Base-by-base conservation (phyloP, 2,797 vertebrate genomes). In the Danio choprae region DNA sequence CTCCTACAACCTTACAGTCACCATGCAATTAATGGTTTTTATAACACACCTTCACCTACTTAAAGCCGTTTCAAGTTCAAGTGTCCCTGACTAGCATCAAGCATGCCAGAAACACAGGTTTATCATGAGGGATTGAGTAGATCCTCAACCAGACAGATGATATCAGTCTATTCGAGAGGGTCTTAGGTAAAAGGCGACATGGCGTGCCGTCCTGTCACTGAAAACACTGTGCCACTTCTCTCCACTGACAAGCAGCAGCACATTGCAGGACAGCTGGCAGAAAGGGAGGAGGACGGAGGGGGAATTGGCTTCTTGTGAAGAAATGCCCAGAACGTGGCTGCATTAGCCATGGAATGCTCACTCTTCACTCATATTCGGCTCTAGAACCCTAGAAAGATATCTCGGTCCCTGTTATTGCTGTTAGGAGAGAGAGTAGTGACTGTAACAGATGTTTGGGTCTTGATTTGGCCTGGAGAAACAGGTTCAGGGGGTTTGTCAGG, bases 191-290 rank as follows among this genome's bases (percentile, higher is more conserved):
- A 68, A 77, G 53, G 43, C 58, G 77, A 74, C 44, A 75, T 73
- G 67, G 73, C 83, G 88, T 84, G 86, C 86, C 87, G 88, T 86
- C 86, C 87, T 87, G 90, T 90, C 89, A 89, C 84, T 87, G 86
- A 72, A 87, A 91, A 88, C 85, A 89, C 88, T 88, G 85, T 29
- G 90, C 86, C 85, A 87, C 87, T 91, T 91, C 89, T 91, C 83
- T 83, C 90, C 88, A 83, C 85, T 94, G 94, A 94, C 95, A 95
- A 95, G 95, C 92, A 86, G 81, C 93, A 94, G 96, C 95, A 97
- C 92, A 96, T 96, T 96, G 95, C 90, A 83, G 89, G 95, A 95
- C 96, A 98, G 97, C 96, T 98, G 96, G 90, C 89, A 63, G 38
- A 58, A 72, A 46, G 50, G 78, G 53, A n/a, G 55, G 77, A 80